Evolutionary conservation across 2,797 vertebrate species (phyloP), one percentile per base, ranked within the genome.

Genomic region (Eospalax fontanierii): DNA sequence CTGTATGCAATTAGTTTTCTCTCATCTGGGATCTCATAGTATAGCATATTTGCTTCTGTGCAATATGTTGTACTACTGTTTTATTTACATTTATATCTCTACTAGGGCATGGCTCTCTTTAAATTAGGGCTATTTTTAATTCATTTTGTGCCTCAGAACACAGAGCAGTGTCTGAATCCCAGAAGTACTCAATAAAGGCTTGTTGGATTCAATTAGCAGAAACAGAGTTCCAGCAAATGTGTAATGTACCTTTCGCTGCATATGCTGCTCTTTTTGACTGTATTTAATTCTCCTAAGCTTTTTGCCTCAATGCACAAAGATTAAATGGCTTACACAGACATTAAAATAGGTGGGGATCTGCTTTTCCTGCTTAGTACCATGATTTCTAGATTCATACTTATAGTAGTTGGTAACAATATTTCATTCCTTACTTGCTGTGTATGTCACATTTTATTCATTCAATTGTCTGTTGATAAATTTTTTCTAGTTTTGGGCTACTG

Each of bases 131-230:
- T 6, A 24, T 61, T 91, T 74, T 86, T 65, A 5, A 92, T 73
- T 92, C 28, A 83, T 59, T 91, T 87, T 91, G 22, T 76, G 86
- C 75, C 33, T 59, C 76, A 84, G 21, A 4, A n/a, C 16, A 40
- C 22, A 80, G 15, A 88, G 11, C 19, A 76, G 57, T 30, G 24
- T 38, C 50, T 61, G 54, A 92, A 12, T 87, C 61, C 7, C 38
- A 78, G 33, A 16, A 26, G 8, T 80, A 26, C 18, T 82, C 38
- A 85, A 66, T n/a, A 54, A 92, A 79, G 57, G 43, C 28, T 87
- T 90, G 4, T 65, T 86, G 61, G 74, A 87, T 71, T 95, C 83
- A 86, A 28, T 63, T 92, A 95, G 28, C 43, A 70, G 54, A 90
- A 92, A 59, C 6, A 76, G 26, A 71, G 54, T 75, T 54, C 11